Evolutionary conservation across 2,888 invertebrate genomes (phyloP).

Genomic region (Epinotia ramella): DNA sequence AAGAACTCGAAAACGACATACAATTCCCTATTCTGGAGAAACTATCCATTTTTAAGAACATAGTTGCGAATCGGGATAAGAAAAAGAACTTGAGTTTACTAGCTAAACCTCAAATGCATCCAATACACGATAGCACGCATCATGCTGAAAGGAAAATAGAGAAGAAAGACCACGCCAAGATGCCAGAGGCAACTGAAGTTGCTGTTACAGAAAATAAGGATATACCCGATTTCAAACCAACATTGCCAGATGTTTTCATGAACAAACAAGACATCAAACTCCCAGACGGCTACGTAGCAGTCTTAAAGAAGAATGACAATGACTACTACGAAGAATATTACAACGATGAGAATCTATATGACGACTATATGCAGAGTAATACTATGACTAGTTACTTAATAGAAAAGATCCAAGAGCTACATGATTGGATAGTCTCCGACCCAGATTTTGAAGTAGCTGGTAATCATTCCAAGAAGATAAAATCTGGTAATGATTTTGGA

Average conservation of each 20-base stretch:
- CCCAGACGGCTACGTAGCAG: constrained; percentile 63
- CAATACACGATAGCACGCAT: constrained; percentile 66
- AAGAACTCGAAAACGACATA: constrained; percentile 62
- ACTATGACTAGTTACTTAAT: constrained; percentile 80
- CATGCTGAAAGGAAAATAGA: constrained; percentile 73
- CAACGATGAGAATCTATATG: constrained; percentile 75
- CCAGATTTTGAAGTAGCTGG: constrained; percentile 65
- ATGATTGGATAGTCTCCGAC: constrained; percentile 80
- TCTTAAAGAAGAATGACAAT: constrained; percentile 56
- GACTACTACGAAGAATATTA: constrained; percentile 75
- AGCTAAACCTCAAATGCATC: constrained; percentile 72
- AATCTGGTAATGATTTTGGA: constrained; percentile 63
- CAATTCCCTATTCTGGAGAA: constrained; percentile 67
- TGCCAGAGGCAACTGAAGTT: constrained; percentile 50
- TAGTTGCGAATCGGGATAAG: constrained; percentile 62
- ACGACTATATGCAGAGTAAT: constrained; percentile 79
- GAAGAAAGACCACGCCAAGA: constrained; percentile 73
- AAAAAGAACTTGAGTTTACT: constrained; percentile 55
- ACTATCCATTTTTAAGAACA: constrained; percentile 73
- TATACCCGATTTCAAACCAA: constrained; percentile 72
- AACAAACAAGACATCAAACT: constrained; percentile 59
- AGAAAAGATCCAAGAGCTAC: constrained; percentile 81
- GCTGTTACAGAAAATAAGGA: constrained; percentile 40
- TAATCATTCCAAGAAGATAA: constrained; percentile 54
- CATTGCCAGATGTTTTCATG: constrained; percentile 63